phyloP scores from a whole-genome alignment of 53 echinoderm and acorn worm genomes.

The Mesocentrotus franciscanus region DNA sequence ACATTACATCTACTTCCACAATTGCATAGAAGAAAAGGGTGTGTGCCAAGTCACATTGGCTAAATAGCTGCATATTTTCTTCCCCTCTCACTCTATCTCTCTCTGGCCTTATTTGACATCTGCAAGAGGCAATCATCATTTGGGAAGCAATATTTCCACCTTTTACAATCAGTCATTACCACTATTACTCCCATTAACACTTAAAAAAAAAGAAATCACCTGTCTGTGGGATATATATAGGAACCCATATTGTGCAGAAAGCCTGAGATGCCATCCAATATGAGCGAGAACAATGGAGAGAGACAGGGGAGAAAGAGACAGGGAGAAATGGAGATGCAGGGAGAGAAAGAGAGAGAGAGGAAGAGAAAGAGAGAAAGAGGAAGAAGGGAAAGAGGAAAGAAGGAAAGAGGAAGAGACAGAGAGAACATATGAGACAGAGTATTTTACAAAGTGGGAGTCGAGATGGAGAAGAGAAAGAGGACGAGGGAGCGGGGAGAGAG shows the following conservation, averaged over 20 bases:
- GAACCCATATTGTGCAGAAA: background rate
- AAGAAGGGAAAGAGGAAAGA: background rate
- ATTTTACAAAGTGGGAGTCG: background rate
- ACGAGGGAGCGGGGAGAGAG: background rate
- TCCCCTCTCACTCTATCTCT: background rate
- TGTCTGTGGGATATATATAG: constrained; percentile 38
- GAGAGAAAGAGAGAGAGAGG: background rate
- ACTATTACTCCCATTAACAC: constrained; percentile 5
- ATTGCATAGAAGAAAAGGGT: background rate
- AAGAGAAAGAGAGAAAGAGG: background rate
- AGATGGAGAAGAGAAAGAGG: background rate
- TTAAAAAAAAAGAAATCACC: background rate
- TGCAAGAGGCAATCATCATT: background rate
- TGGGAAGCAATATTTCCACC: constrained; percentile 19
- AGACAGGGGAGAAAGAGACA: background rate
- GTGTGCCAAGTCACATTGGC: background rate
- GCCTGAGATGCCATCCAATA: background rate
- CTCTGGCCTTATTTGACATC: background rate
- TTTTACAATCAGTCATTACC: constrained; percentile 34
- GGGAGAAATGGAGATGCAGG: background rate
- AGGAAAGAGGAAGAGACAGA: background rate
- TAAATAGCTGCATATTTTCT: background rate
- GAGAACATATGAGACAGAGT: background rate
- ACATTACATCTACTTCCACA: background rate
- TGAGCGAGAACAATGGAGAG: background rate